phyloP scores from a whole-genome alignment of 2,113 vertebrate genomes.

The Agapornis roseicollis region DNA sequence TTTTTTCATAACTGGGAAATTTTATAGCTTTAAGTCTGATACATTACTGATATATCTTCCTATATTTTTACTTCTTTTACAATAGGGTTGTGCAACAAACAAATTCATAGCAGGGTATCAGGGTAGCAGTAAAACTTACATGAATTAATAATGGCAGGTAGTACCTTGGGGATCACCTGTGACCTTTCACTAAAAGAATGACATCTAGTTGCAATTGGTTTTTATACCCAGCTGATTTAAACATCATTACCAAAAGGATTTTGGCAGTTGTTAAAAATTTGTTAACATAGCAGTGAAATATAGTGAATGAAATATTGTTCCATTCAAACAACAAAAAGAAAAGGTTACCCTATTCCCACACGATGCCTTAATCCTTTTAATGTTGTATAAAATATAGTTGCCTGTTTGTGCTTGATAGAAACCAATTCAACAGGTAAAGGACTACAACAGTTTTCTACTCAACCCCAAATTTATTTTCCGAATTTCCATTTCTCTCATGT shows the following conservation, averaged over 20 bases:
- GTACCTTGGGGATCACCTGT: constrained; percentile 34
- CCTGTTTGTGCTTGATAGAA: background rate
- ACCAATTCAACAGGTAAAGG: background rate
- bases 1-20: background rate
- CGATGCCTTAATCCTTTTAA: background rate
- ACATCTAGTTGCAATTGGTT: background rate
- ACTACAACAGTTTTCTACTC: background rate
- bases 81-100: background rate
- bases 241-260: constrained; percentile 19
- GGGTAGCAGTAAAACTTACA: background rate
- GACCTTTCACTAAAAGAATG: constrained; percentile 32
- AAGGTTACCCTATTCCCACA: constrained; percentile 2
- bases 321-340: constrained; percentile 23
- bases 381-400: background rate
- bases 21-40: background rate
- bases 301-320: constrained; percentile 41
- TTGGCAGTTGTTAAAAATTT: constrained; percentile 30
- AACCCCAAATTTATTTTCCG: background rate
- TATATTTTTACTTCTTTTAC: background rate
- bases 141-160: background rate
- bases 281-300: constrained; percentile 43
- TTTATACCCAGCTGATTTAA: constrained; percentile 44
- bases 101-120: background rate
- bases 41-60: background rate
- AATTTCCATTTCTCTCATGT: background rate